Evolutionary conservation across 2,888 invertebrate genomes (phyloP), one percentile per base, ranked within the genome.

Genomic region (Callosobruchus maculatus): DNA sequence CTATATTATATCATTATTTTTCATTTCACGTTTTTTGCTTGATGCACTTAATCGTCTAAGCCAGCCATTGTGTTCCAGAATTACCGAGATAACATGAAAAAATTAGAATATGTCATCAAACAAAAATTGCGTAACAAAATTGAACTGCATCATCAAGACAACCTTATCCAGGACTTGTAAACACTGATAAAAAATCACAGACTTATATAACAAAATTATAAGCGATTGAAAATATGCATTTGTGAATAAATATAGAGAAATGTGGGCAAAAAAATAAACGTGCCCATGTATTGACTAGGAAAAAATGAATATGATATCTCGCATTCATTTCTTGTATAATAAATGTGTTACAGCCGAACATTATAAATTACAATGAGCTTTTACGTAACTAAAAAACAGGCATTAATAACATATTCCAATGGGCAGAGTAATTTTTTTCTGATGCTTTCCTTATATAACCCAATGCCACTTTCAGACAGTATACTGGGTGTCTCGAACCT

Each of bases 381-480:
- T 69, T 72, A 31, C 69, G 68, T 31, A 26, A 69, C 68, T 21
- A 20, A 67, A 69, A 72, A 72, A 72, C 68, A 72, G 13, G 26
- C 31, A 71, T 69, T 67, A 68, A 21, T 68, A 68, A 68, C 21
- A 68, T 68, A 21, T 68, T 21, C 22, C 21, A 68, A 68, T 68
- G 20, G 22, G 67, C 21, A 68, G 20, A 68, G 71, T 71, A 49
- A 49, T 72, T 21, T 73, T 73, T 71, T 75, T 72, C 31, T 74
- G 21, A 71, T 71, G 68, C 74, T 76, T 75, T 75, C 49, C 73
- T 76, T 77, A 77, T 76, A 76, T 75, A 78, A 74, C 75, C 67
- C 68, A 78, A 78, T 78, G 78, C 70, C 75, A 75, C 73, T 73
- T 74, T 74, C 74, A 78, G 72, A 72, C 71, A 70, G 72, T 73